phyloP scores from a whole-genome alignment of 2,797 vertebrate species.

The Microcaecilia unicolor region DNA sequence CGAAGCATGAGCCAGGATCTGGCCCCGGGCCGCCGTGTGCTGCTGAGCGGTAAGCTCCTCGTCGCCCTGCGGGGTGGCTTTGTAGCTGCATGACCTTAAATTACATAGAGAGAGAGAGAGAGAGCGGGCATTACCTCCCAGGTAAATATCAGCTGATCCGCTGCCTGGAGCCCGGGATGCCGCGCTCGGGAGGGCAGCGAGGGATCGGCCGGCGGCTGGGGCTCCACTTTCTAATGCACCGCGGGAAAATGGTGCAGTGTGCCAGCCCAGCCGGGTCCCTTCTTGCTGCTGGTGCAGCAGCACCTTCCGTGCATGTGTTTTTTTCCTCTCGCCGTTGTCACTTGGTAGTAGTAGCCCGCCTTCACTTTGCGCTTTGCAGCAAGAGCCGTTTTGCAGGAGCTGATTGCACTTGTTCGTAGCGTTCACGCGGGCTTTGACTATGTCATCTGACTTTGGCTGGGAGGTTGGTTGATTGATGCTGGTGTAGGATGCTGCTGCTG shows the following conservation, averaged over 20 bases:
- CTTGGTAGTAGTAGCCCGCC: no score
- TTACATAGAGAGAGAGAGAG: no score
- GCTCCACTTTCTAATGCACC: neutral
- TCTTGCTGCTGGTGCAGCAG: neutral
- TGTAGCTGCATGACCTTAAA: slow-evolving; percentile 46
- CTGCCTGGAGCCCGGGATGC: neutral
- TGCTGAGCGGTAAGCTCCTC: slow-evolving; percentile 37
- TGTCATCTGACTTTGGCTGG: no score
- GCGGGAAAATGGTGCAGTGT: neutral
- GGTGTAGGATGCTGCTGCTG: no score
- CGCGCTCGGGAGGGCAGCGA: slow-evolving; percentile 3
- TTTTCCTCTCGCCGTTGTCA: no score
- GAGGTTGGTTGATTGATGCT: no score
- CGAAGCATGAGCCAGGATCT: slow-evolving; percentile 45
- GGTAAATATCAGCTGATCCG: slow-evolving; percentile 37
- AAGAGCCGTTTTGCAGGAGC: no score
- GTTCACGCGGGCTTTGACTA: no score
- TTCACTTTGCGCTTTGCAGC: no score
- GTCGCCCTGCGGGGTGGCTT: slow-evolving; percentile 6
- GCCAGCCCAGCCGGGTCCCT: neutral
- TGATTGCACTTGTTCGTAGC: no score
- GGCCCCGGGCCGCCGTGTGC: slow-evolving; percentile 18
- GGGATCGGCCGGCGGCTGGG: neutral
- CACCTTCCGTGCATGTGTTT: no score
- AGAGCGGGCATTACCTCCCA: slow-evolving; percentile 55